phyloP scores from a whole-genome alignment of 92 coral and sea anemone genomes.

The Porites cylindrica region DNA sequence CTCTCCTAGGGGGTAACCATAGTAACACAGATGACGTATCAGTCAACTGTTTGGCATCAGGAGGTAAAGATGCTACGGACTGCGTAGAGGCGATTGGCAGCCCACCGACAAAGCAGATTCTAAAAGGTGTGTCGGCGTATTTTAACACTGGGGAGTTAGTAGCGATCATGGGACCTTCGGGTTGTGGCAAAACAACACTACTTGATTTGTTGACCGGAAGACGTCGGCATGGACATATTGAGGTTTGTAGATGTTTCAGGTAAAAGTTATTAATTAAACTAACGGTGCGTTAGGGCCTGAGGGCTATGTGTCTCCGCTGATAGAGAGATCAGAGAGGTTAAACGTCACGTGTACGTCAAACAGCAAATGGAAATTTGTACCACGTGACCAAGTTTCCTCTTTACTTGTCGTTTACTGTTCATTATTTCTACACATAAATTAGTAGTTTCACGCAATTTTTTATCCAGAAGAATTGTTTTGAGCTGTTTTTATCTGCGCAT shows the following conservation, averaged over 20 bases:
- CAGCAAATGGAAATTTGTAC: no score
- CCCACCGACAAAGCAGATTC: slow-evolving; percentile 53
- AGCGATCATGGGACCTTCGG: slow-evolving; percentile 78
- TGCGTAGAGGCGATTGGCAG: background rate
- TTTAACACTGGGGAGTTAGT: slow-evolving; percentile 76
- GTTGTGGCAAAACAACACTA: slow-evolving; percentile 70
- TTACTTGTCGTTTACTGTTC: no score
- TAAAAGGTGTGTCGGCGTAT: slow-evolving; percentile 66
- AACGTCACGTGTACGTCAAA: no score
- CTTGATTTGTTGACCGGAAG: slow-evolving; percentile 70
- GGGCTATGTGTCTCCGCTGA: no score
- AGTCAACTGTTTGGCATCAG: background rate
- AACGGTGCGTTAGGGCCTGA: no score
- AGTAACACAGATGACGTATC: background rate
- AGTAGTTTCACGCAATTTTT: no score
- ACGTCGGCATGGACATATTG: slow-evolving; percentile 51
- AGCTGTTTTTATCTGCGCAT: no score
- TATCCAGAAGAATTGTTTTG: no score
- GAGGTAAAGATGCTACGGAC: slow-evolving; percentile 13
- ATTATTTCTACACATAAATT: no score
- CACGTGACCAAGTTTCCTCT: no score
- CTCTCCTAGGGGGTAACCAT: slow-evolving; percentile 9
- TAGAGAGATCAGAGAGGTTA: no score
- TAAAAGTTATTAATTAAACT: background rate
- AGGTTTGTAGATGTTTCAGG: slow-evolving; percentile 38